Conservation (phyloP, 2,888 invertebrate species). For the Mamestra brassicae region DNA sequence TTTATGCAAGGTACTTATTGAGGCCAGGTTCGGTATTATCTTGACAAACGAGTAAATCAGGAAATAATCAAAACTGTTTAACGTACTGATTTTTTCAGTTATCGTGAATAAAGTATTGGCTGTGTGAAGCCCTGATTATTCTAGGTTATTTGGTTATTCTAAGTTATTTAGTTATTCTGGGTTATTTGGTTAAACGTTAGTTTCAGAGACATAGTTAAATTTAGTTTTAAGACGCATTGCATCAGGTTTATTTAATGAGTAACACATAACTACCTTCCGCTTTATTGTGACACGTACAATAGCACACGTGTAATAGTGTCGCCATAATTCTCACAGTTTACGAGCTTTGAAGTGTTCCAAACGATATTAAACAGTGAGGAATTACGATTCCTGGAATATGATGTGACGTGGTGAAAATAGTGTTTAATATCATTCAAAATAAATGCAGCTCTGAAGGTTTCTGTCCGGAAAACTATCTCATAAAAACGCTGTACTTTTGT, state of each 20-base stretch:
- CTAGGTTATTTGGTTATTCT: too few relatives aligned
- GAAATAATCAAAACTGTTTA: too few relatives aligned
- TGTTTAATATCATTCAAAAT: neutral
- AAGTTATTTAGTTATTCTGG: too few relatives aligned
- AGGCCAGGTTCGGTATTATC: too few relatives aligned
- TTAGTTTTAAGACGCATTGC: neutral
- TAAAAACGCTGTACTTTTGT: too few relatives aligned
- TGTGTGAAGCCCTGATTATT: too few relatives aligned
- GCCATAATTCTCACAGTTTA: constrained; percentile 37
- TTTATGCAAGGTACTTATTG: too few relatives aligned
- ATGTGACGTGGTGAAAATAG: neutral
- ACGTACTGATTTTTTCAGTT: too few relatives aligned
- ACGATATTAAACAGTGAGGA: constrained; percentile 4
- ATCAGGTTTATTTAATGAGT: neutral
- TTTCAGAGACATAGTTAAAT: too few relatives aligned
- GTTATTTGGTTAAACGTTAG: neutral
- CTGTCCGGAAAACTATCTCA: too few relatives aligned
- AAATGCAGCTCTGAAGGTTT: neutral
- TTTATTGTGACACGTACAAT: neutral
- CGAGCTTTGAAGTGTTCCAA: constrained; percentile 17
- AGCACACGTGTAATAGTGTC: neutral
- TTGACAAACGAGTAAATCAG: too few relatives aligned
- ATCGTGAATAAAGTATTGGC: too few relatives aligned
- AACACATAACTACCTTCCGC: neutral
- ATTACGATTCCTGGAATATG: neutral